Evolutionary conservation across 2,888 invertebrate genomes (phyloP).

Genomic region (Macaria notata): DNA sequence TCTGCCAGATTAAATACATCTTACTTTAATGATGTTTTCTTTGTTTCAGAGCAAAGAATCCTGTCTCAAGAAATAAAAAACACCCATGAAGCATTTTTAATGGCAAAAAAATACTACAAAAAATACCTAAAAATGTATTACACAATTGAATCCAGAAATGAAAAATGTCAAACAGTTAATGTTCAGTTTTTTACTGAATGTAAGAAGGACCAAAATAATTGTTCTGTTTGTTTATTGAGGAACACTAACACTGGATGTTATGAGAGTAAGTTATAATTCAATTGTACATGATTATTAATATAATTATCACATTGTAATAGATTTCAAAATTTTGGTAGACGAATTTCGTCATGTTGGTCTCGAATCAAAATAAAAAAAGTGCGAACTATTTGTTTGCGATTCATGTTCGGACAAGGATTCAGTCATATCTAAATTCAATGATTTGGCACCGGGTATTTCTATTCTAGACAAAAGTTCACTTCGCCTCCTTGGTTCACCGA

Average conservation of each 20-base stretch:
- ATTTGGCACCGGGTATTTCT: too few relatives aligned
- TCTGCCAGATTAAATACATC: too few relatives aligned
- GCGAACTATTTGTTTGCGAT: too few relatives aligned
- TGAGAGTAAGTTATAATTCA: conserved; percentile 53
- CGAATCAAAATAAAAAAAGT: too few relatives aligned
- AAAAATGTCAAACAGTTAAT: conserved; percentile 55
- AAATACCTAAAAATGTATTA: conserved; percentile 69
- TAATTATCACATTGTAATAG: not conserved
- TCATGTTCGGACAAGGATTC: too few relatives aligned
- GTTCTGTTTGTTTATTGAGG: conserved; percentile 55
- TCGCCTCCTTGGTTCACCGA: too few relatives aligned
- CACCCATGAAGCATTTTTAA: conserved; percentile 73
- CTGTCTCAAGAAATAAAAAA: conserved; percentile 71
- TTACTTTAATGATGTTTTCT: too few relatives aligned
- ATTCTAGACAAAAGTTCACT: too few relatives aligned
- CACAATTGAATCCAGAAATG: conserved; percentile 57
- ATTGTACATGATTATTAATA: too few relatives aligned
- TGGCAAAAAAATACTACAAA: conserved; percentile 74
- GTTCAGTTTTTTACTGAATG: conserved; percentile 72
- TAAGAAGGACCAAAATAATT: conserved; percentile 65
- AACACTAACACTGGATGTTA: conserved; percentile 54
- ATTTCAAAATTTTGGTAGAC: too few relatives aligned
- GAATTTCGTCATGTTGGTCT: too few relatives aligned
- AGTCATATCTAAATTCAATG: too few relatives aligned
- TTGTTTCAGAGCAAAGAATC: conserved; percentile 59